Percentiles rank a stretch among this genome's conserved stretches.
phyloP scores from a whole-genome alignment of 37 sponge, comb jelly and placozoan genomes.

The Chondrilla cf. caribensis region DNA sequence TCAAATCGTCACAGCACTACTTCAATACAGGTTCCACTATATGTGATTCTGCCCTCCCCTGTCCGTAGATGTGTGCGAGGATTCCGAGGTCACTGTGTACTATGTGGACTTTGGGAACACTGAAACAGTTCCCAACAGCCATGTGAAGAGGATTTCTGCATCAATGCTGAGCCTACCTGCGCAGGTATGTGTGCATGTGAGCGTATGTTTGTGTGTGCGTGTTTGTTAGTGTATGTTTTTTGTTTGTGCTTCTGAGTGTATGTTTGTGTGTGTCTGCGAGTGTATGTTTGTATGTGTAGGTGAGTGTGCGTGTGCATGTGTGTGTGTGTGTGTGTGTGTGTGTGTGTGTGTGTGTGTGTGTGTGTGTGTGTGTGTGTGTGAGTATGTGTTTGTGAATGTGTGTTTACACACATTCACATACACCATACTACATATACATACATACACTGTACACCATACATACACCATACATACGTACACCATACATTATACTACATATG shows the following conservation, averaged over 20 bases:
- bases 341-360: neutral
- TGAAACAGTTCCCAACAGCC: slow-evolving; percentile 5
- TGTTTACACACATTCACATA: too few species aligned
- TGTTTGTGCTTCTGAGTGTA: neutral
- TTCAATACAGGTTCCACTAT: too few species aligned
- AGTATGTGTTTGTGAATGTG: too few species aligned
- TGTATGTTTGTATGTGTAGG: slow-evolving; percentile 5
- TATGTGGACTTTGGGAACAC: slow-evolving; percentile 48
- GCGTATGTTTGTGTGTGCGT: neutral
- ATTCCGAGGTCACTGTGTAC: slow-evolving; percentile 15
- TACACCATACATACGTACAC: too few species aligned
- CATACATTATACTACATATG: too few species aligned
- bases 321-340: slow-evolving; percentile 3
- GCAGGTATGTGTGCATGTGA: slow-evolving; percentile 13
- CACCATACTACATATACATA: too few species aligned
- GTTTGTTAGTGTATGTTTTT: neutral
- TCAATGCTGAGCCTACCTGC: neutral
- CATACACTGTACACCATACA: too few species aligned
- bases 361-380: too few species aligned
- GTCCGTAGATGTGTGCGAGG: slow-evolving; percentile 2
- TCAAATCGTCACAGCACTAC: too few species aligned
- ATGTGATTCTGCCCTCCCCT: too few species aligned
- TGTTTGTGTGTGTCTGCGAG: neutral
- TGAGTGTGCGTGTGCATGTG: slow-evolving; percentile 15
- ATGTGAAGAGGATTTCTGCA: neutral